These are phyloP conservation scores for Scytalopus superciliaris DNA, from an alignment of 2,113 vertebrate species.

Conservation along the genomic window DNA sequence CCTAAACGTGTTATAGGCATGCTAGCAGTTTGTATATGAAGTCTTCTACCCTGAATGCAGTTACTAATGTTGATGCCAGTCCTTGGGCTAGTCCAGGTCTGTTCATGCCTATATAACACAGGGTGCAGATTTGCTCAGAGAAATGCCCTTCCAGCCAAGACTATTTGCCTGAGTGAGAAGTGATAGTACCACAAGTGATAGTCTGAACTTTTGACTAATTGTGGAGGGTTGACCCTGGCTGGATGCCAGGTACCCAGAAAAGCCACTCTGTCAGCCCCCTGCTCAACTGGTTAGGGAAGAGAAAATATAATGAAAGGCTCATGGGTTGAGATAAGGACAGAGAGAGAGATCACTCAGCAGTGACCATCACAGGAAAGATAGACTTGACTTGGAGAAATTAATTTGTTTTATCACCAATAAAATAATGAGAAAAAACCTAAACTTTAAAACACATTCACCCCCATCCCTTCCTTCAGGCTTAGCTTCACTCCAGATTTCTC, in stretches of 20 bases:
- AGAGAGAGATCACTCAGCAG: not conserved
- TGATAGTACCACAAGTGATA: rapidly evolving
- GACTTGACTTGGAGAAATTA: not conserved
- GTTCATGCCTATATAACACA: no score
- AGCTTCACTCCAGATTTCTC: not conserved
- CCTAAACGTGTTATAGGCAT: rapidly evolving
- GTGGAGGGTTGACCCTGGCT: not conserved
- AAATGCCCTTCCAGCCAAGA: not conserved
- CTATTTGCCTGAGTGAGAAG: not conserved
- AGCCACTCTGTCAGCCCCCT: not conserved
- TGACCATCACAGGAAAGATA: not conserved
- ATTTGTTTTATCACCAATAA: not conserved
- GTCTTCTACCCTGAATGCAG: not conserved
- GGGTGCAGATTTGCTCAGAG: not conserved
- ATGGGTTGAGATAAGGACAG: not conserved
- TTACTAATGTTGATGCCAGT: not conserved
- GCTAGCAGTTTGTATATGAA: not conserved
- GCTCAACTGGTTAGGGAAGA: not conserved
- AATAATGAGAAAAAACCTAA: not conserved
- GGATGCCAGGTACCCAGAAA: not conserved
- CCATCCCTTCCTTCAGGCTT: not conserved
- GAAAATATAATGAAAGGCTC: not conserved
- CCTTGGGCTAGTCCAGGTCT: not conserved
- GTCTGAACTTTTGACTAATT: not conserved
- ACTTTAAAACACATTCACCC: not conserved